Percentiles rank a stretch among this genome's conserved stretches.
Conservation (phyloP, 2,113 vertebrate species). For the Nycticryphes semicollaris region DNA sequence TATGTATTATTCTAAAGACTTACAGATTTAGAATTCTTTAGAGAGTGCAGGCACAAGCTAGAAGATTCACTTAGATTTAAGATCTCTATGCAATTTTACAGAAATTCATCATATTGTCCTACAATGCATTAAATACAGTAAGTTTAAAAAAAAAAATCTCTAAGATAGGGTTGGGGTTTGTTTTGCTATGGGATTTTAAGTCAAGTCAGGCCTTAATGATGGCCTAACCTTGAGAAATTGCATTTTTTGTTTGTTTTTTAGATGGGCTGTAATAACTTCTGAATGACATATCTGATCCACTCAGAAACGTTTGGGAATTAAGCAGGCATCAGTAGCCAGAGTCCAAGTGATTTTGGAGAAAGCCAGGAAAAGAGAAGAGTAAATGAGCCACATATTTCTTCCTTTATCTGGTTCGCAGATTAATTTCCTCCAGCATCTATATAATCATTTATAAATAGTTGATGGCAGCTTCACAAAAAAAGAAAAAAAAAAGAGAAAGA, state of each 20-base stretch:
- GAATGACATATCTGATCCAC: constrained; percentile 44
- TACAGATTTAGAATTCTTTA: background rate
- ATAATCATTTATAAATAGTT: constrained; percentile 18
- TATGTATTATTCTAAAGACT: background rate
- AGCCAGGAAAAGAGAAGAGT: background rate
- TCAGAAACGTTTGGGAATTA: constrained; percentile 12
- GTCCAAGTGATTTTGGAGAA: constrained; percentile 41
- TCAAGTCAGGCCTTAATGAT: background rate
- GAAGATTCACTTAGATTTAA: background rate
- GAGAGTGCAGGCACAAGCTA: background rate
- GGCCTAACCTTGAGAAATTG: background rate
- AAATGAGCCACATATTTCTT: constrained; percentile 33
- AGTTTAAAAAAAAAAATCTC: background rate
- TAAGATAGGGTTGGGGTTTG: no score
- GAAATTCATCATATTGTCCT: background rate
- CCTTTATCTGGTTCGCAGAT: constrained; percentile 43
- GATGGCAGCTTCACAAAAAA: background rate
- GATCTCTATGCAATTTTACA: background rate
- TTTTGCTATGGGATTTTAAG: background rate
- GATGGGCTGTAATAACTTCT: constrained; percentile 14
- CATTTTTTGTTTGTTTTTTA: background rate
- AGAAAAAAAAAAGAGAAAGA: background rate
- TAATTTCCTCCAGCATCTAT: constrained; percentile 43
- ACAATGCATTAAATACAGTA: background rate
- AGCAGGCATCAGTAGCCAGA: constrained; percentile 28